Conservation (phyloP, 2,888 invertebrate species). For the Scrobipalpa atriplicella region DNA sequence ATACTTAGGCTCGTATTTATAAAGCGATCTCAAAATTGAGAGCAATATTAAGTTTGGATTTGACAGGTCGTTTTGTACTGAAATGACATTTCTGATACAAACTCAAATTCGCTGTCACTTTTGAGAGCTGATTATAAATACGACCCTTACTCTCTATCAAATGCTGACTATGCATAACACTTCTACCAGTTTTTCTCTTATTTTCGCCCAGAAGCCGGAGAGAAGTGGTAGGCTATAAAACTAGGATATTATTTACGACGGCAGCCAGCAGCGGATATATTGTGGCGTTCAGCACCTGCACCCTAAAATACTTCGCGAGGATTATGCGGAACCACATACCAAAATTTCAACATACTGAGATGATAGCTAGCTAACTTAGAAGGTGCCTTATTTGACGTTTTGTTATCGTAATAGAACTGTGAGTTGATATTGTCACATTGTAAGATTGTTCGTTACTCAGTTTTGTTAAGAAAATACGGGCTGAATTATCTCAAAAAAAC, state of each 20-base stretch:
- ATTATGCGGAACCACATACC: not conserved
- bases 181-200: not conserved
- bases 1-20: no score
- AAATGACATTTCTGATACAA: no score
- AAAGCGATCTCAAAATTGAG: no score
- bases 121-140: no score
- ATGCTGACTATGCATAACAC: not conserved
- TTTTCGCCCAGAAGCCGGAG: constrained; percentile 12
- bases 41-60: no score
- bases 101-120: no score
- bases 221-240: constrained; percentile 23
- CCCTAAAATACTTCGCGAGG: constrained; percentile 19
- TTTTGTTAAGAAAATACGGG: not conserved
- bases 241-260: constrained; percentile 52
- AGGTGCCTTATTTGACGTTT: no score
- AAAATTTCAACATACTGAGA: not conserved
- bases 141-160: not conserved
- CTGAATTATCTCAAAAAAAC: not conserved
- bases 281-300: constrained; percentile 29
- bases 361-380: no score
- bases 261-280: constrained; percentile 33
- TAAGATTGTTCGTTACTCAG: no score
- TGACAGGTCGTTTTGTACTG: no score
- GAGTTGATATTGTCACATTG: no score
- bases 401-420: no score